These are phyloP conservation scores for Cyaniris semiargus DNA, from an alignment of 2,888 invertebrate genomes.

Conservation along the genomic window DNA sequence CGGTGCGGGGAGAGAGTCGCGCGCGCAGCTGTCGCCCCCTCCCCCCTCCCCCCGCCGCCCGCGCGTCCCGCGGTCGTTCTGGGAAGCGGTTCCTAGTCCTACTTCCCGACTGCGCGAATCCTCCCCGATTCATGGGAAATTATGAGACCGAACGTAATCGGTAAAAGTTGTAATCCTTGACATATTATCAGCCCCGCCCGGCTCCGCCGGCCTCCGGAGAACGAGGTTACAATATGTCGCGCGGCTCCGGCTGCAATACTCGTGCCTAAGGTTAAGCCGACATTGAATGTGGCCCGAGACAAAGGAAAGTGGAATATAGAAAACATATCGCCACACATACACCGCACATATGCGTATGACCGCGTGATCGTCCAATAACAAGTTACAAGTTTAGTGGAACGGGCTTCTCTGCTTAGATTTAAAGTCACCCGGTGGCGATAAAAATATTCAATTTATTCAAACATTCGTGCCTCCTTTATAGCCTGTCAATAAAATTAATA, in stretches of 20 bases:
- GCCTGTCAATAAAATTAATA: slow-evolving; percentile 3
- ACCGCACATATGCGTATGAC: no score
- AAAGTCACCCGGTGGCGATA: background rate
- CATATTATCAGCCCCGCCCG: slow-evolving; percentile 51
- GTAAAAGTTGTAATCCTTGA: slow-evolving; percentile 74
- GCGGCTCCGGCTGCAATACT: slow-evolving; percentile 9
- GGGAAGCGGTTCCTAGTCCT: slow-evolving; percentile 81
- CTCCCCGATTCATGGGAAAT: slow-evolving; percentile 53
- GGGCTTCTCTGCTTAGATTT: slow-evolving; percentile 13
- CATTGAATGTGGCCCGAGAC: slow-evolving; percentile 27
- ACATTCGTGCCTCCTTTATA: background rate
- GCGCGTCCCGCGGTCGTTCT: slow-evolving; percentile 76
- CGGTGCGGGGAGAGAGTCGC: slow-evolving; percentile 66
- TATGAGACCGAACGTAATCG: slow-evolving; percentile 40
- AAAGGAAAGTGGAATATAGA: slow-evolving; percentile 30
- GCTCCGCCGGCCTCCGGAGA: slow-evolving; percentile 55
- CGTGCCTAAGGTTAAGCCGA: slow-evolving; percentile 14
- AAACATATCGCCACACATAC: background rate
- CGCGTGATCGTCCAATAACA: slow-evolving; percentile 11
- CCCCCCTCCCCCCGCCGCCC: slow-evolving; percentile 50
- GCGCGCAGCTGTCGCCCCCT: slow-evolving; percentile 74
- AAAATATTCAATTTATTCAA: slow-evolving; percentile 23
- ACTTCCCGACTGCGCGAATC: slow-evolving; percentile 67
- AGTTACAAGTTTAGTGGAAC: slow-evolving; percentile 1
- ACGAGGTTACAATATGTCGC: slow-evolving; percentile 26